A percentile compares a stretch with the other conserved stretches of the same genome.
Conservation (phyloP, 2,797 vertebrate species). For the Champsocephalus esox region DNA sequence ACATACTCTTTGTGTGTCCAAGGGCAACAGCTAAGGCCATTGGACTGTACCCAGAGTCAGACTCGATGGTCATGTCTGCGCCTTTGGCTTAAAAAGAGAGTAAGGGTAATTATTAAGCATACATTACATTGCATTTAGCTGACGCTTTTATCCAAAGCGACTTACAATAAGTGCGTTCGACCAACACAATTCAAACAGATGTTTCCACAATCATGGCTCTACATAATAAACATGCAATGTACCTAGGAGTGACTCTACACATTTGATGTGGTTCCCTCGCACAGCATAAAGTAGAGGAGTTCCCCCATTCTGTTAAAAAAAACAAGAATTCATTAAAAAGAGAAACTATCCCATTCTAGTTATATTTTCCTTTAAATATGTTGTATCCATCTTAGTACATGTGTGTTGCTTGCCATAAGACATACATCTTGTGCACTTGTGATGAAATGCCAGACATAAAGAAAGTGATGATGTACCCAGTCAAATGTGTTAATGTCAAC, state of each 20-base stretch:
- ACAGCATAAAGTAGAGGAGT: slow-evolving; percentile 97
- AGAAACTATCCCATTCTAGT: background rate
- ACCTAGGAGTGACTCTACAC: slow-evolving; percentile 93
- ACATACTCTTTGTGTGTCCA: slow-evolving; percentile 92
- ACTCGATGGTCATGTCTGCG: slow-evolving; percentile 94
- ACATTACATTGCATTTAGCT: too few species aligned
- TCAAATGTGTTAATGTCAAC: slow-evolving; percentile 96
- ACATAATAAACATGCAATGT: slow-evolving; percentile 25
- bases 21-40: slow-evolving; percentile 96
- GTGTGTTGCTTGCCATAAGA: background rate
- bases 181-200: background rate
- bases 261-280: slow-evolving; percentile 94
- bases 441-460: background rate
- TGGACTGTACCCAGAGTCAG: slow-evolving; percentile 95
- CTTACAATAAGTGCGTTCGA: too few species aligned
- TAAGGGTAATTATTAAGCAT: background rate
- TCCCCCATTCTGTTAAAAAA: slow-evolving; percentile 90
- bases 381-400: background rate
- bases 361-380: background rate
- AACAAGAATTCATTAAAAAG: background rate
- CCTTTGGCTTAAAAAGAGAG: slow-evolving; percentile 85
- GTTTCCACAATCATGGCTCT: background rate
- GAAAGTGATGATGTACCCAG: slow-evolving; percentile 86
- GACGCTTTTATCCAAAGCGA: too few species aligned
- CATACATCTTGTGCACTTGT: background rate